A percentile compares a stretch with the other conserved stretches of the same genome.
Conservation (phyloP, 2,888 invertebrate genomes). For the Pecten maximus region DNA sequence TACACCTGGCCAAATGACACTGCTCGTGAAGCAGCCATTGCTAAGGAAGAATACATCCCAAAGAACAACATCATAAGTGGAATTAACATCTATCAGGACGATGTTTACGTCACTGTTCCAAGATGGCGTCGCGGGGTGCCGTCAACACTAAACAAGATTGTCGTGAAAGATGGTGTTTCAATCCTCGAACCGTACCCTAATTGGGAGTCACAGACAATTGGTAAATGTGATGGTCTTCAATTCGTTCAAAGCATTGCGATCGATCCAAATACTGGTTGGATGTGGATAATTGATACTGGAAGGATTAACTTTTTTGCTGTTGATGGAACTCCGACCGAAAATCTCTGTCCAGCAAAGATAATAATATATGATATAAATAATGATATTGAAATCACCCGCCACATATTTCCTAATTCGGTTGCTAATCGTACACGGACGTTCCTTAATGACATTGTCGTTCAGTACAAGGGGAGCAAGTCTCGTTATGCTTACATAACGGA, state of each 20-base stretch:
- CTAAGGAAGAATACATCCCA: constrained; percentile 21
- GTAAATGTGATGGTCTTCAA: constrained; percentile 62
- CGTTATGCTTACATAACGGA: constrained; percentile 47
- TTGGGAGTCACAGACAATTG: constrained; percentile 59
- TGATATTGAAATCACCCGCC: not conserved
- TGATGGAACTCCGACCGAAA: constrained; percentile 20
- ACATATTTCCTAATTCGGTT: constrained; percentile 36
- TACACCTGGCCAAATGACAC: not conserved
- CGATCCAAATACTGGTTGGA: constrained; percentile 62
- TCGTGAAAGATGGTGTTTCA: constrained; percentile 47
- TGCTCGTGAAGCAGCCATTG: not conserved
- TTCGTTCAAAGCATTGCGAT: constrained; percentile 64
- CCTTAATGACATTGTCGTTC: constrained; percentile 45
- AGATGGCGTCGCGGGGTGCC: constrained; percentile 60
- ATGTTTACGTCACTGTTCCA: constrained; percentile 59
- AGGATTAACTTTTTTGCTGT: constrained; percentile 27
- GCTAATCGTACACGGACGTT: constrained; percentile 30
- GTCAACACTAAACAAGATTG: constrained; percentile 54
- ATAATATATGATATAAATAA: constrained; percentile 40
- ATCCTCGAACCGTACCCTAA: constrained; percentile 59
- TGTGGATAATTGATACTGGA: constrained; percentile 66
- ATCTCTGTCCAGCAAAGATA: constrained; percentile 49
- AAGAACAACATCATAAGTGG: constrained; percentile 54
- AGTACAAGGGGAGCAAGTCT: not conserved
- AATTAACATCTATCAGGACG: constrained; percentile 55